Percentiles rank a stretch among this genome's conserved stretches.
phyloP scores from a whole-genome alignment of 2,113 vertebrate genomes.

The Diadophis punctatus region DNA sequence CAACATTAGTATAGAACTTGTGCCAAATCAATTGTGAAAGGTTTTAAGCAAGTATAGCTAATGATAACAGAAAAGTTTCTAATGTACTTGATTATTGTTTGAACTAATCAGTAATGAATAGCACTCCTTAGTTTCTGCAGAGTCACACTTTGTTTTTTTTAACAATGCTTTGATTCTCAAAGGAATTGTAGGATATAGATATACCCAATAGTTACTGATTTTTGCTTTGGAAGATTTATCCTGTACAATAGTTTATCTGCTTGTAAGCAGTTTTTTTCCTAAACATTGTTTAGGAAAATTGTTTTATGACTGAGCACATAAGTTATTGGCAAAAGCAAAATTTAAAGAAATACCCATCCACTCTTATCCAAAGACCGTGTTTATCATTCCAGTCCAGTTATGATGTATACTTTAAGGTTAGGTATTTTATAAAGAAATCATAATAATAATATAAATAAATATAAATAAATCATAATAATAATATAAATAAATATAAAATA shows the following conservation, averaged over 20 bases:
- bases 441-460: not conserved
- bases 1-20: not conserved
- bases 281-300: not conserved
- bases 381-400: not conserved
- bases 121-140: not conserved
- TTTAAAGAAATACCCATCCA: not conserved
- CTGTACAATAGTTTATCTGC: not conserved
- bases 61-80: not conserved
- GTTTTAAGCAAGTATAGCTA: not conserved
- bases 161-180: not conserved
- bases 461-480: too few relatives aligned
- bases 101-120: not conserved
- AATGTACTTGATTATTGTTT: not conserved
- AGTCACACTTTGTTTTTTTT: not conserved
- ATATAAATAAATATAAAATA: not conserved
- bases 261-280: constrained; percentile 1
- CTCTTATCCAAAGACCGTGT: not conserved
- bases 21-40: not conserved
- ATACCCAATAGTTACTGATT: not conserved
- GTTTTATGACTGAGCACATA: not conserved
- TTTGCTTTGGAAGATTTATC: not conserved
- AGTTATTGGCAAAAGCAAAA: not conserved
- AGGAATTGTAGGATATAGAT: not conserved
- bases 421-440: not conserved
- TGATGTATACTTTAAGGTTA: not conserved